Conservation (phyloP, 2,888 invertebrate species). For the Stenotaenia linearis region DNA sequence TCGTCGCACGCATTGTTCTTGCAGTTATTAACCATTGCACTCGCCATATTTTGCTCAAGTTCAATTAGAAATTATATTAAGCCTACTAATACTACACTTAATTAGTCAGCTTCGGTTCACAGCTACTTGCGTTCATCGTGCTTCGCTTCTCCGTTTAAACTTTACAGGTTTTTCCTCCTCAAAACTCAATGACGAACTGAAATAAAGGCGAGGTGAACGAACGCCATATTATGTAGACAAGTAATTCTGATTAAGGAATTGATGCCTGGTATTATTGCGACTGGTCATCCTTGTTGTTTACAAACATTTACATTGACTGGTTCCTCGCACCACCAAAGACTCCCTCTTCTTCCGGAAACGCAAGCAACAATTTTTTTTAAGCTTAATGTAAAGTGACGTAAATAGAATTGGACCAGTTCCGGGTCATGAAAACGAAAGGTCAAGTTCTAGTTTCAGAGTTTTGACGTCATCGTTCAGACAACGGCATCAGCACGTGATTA, state of each 20-base stretch:
- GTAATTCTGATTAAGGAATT: not conserved
- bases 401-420: not conserved
- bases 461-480: not conserved
- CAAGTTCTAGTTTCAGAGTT: not conserved
- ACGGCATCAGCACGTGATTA: not conserved
- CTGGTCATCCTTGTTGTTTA: conserved; percentile 10
- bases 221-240: not conserved
- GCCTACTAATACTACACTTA: not conserved
- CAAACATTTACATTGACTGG: not conserved
- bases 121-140: not conserved
- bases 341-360: conserved; percentile 17
- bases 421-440: not conserved
- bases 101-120: conserved; percentile 15
- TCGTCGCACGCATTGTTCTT: not conserved
- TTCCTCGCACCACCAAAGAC: not conserved
- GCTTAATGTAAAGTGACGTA: not conserved
- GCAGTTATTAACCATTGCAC: conserved; percentile 17
- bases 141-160: not conserved
- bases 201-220: not conserved
- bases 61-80: not conserved
- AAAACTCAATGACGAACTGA: not conserved
- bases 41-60: not conserved
- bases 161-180: not conserved
- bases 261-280: not conserved
- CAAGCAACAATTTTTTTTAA: not conserved